Conservation (phyloP, 2,888 invertebrate species). For the Polydrusus cervinus region DNA sequence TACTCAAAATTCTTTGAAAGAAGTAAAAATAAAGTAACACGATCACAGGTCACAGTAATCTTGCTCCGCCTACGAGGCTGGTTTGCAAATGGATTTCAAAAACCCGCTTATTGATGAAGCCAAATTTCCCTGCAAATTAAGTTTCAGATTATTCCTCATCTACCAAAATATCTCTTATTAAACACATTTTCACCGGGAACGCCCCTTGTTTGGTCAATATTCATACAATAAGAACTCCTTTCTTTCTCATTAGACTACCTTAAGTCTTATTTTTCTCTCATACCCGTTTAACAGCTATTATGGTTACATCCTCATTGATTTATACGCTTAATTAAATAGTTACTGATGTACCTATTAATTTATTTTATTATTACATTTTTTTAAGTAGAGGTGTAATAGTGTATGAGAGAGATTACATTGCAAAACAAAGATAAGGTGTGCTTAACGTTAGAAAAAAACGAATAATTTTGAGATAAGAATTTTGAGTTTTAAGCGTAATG, state of each 20-base stretch:
- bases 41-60: no score
- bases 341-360: background rate
- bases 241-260: constrained; percentile 25
- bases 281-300: background rate
- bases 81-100: no score
- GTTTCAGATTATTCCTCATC: constrained; percentile 6
- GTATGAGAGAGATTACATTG: background rate
- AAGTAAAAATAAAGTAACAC: no score
- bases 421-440: background rate
- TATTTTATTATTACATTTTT: constrained; percentile 2
- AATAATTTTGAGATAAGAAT: background rate
- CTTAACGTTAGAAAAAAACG: background rate
- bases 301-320: background rate
- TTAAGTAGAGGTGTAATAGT: constrained; percentile 9
- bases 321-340: background rate
- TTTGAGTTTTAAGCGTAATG: constrained; percentile 43
- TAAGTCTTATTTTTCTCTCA: constrained; percentile 19
- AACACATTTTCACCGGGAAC: constrained; percentile 39
- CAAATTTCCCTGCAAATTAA: background rate
- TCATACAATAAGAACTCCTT: background rate
- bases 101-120: no score
- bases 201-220: constrained; percentile 56
- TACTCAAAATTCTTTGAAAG: no score
- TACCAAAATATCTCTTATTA: constrained; percentile 37
- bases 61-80: no score